Percentiles rank a stretch among this genome's conserved stretches.
phyloP scores from a whole-genome alignment of 2,797 vertebrate species.

The Gephyroberyx darwinii region DNA sequence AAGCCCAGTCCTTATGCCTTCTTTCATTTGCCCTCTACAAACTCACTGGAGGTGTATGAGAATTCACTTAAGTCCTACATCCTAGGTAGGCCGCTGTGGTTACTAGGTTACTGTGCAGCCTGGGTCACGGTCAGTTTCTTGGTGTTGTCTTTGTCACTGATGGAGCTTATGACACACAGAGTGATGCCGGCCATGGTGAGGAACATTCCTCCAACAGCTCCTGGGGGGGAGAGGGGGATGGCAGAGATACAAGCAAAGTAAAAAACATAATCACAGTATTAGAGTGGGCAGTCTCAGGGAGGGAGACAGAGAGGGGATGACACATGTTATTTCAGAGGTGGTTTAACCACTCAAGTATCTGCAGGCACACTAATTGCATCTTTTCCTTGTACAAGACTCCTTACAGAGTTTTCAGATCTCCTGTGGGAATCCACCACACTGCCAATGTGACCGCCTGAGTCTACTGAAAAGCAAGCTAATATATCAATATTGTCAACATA shows the following conservation, averaged over 20 bases:
- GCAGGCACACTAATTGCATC: background rate
- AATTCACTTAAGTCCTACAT: conserved; percentile 19
- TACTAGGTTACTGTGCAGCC: conserved; percentile 25
- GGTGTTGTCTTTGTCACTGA: conserved; percentile 52
- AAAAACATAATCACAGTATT: background rate
- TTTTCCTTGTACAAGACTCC: background rate
- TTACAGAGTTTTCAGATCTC: background rate
- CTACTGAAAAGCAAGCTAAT: background rate
- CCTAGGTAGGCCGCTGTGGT: background rate
- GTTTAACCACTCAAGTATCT: background rate
- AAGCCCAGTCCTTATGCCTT: conserved; percentile 34
- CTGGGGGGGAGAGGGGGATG: conserved; percentile 67
- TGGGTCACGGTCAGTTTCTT: conserved; percentile 25
- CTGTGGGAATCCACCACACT: background rate
- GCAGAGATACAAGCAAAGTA: background rate
- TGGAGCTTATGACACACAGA: conserved; percentile 86
- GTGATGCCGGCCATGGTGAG: conserved; percentile 86
- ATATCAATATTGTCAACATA: background rate
- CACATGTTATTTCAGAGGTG: background rate
- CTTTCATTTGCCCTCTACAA: background rate
- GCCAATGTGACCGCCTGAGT: background rate
- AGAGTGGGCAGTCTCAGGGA: no score
- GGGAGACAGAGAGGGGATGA: background rate
- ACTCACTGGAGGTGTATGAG: conserved; percentile 10
- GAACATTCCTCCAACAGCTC: conserved; percentile 86